Evolutionary conservation across 1,140 invertebrate species (phyloP), one percentile per base, ranked within the genome.

Genomic region (Magallana gigas): DNA sequence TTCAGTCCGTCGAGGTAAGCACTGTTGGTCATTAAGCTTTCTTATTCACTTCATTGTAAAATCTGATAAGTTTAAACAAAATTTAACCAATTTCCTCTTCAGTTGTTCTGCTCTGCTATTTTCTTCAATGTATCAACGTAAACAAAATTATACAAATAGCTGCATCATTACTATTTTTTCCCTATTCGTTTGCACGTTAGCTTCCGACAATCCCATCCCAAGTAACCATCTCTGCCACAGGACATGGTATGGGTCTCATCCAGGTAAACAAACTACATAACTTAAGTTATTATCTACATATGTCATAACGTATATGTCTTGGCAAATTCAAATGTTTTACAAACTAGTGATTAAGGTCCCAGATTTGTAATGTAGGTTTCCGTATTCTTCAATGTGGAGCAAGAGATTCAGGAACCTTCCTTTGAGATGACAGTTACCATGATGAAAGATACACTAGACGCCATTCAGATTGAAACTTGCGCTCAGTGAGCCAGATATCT

Each of bases 401-500:
- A 98, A 7, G 98, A 98, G 18, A 97, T 97, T 12, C 97, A 98
- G 18, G 98, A 97, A 96, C 98, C 98, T 1, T 95, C 98, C 23
- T 99, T 98, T 94, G 97, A 96, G 8, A 95, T 99, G 6, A 98
- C 98, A 8, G 90, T 91, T 95, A 98, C 98, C 12, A 96, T 98
- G 89, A 96, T 98, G 3, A 97, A 98, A 94, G 97, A 97, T 90
- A 97, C 97, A 90, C 95, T 96, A 11, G 96, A 98, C 93, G 97
- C 98, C 90, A 95, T 99, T 80, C 97, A 98, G 93, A 95, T 99
- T 0, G 98, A 97, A 16, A 96, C 98, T 88, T 99, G 98, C 92
- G 97, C 95, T 29, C 83, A 84, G 83, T 84, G 36, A 60, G 83
- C n/a, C 14, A 18, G 4, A 8, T 1, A 57, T 11, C 14, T 5